These are phyloP conservation scores for Drosophila vallismaia DNA, from an alignment of 2,888 invertebrate genomes.

Conservation along the genomic window DNA sequence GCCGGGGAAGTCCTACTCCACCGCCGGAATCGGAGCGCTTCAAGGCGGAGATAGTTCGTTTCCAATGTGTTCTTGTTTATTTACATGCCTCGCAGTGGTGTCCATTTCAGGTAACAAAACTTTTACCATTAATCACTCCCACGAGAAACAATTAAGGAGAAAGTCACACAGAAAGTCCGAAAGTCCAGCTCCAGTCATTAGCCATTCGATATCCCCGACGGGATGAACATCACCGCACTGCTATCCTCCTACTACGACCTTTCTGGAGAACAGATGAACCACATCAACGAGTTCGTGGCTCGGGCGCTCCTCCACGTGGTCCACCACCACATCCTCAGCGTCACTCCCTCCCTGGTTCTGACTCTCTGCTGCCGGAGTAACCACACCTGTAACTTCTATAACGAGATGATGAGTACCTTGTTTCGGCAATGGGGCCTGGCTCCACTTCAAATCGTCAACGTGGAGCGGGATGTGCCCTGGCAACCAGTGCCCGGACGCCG, in stretches of 20 bases:
- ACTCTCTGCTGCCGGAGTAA: slow-evolving; percentile 62
- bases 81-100: background rate
- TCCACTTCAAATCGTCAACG: slow-evolving; percentile 66
- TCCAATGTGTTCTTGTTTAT: background rate
- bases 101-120: background rate
- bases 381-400: slow-evolving; percentile 69
- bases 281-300: slow-evolving; percentile 67
- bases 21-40: background rate
- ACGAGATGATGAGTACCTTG: slow-evolving; percentile 63
- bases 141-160: background rate
- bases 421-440: slow-evolving; percentile 62
- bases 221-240: slow-evolving; percentile 69
- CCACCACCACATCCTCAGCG: slow-evolving; percentile 57
- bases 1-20: slow-evolving; percentile 34
- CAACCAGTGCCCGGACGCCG: slow-evolving; percentile 50
- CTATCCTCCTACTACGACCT: slow-evolving; percentile 52
- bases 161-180: slow-evolving; percentile 1
- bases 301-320: slow-evolving; percentile 68
- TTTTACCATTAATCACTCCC: slow-evolving; percentile 10
- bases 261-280: slow-evolving; percentile 60
- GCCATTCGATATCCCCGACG: background rate
- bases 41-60: background rate
- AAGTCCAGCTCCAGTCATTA: slow-evolving; percentile 4
- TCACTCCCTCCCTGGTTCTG: slow-evolving; percentile 66
- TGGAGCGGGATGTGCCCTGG: slow-evolving; percentile 33